A percentile compares a stretch with the other conserved stretches of the same genome.
Evolutionary conservation across 23 tunicate species (phyloP).

Genomic region (Pegea sp.): DNA sequence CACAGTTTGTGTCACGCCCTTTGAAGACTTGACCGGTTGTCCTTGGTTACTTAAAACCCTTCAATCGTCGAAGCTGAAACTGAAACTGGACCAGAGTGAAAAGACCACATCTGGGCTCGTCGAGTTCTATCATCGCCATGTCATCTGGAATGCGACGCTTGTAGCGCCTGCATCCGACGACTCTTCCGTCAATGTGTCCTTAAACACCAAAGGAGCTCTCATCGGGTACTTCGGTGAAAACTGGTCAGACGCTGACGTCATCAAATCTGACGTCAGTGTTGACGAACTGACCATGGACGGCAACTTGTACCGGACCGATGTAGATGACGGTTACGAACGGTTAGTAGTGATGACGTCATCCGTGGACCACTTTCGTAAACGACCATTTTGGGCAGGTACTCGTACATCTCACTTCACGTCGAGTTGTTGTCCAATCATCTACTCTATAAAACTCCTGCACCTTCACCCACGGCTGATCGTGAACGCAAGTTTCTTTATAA

Average conservation of each 20-base stretch:
- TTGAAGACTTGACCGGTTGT: slow-evolving; percentile 84
- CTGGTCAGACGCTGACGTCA: slow-evolving; percentile 98
- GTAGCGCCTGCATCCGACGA: slow-evolving; percentile 81
- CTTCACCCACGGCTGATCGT: slow-evolving; percentile 87
- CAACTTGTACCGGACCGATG: slow-evolving; percentile 81
- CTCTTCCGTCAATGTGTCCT: slow-evolving; percentile 50
- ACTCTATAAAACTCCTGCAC: slow-evolving; percentile 87
- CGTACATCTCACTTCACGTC: slow-evolving; percentile 76
- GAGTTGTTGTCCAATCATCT: slow-evolving; percentile 74
- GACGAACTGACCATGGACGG: slow-evolving; percentile 50
- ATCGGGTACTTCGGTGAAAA: slow-evolving; percentile 91
- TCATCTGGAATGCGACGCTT: slow-evolving; percentile 87
- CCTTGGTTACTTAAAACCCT: slow-evolving; percentile 91
- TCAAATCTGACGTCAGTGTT: slow-evolving; percentile 55
- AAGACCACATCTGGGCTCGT: slow-evolving; percentile 63
- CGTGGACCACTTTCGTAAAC: neutral
- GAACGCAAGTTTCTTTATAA: slow-evolving; percentile 61
- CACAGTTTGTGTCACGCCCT: slow-evolving; percentile 87
- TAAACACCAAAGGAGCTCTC: slow-evolving; percentile 75
- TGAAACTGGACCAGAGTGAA: slow-evolving; percentile 89
- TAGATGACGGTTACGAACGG: slow-evolving; percentile 88
- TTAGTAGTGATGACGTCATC: slow-evolving; percentile 1
- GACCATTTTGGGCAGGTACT: slow-evolving; percentile 17
- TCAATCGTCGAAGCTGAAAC: slow-evolving; percentile 63
- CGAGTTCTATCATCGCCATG: slow-evolving; percentile 65